These are phyloP conservation scores for Megaceryle torquata DNA, from an alignment of 2,113 vertebrate species.

Conservation along the genomic window DNA sequence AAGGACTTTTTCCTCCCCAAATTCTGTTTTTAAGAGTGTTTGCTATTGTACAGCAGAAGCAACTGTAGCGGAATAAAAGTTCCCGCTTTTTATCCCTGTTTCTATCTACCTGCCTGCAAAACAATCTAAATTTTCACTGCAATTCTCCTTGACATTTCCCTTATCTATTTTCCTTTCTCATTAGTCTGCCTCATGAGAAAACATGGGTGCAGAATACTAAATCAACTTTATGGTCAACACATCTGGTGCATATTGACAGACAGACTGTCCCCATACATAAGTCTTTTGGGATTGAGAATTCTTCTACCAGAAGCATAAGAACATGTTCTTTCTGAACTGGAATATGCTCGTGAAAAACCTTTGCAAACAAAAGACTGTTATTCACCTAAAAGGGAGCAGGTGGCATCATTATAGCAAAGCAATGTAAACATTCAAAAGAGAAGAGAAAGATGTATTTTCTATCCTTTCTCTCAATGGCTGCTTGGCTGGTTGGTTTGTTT, in stretches of 20 bases:
- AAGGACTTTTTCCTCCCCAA: not conserved
- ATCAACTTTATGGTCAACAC: slow-evolving; percentile 57
- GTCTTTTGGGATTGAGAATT: not conserved
- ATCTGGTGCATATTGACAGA: slow-evolving; percentile 52
- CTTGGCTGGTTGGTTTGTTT: not conserved
- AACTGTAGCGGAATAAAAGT: slow-evolving; percentile 14
- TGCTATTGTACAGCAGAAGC: not conserved
- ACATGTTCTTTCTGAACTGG: slow-evolving; percentile 24
- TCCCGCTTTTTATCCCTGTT: not conserved
- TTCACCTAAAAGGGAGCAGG: slow-evolving; percentile 13
- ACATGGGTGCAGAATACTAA: slow-evolving; percentile 2
- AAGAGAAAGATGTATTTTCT: not conserved
- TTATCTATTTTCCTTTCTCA: slow-evolving; percentile 63
- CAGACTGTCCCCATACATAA: slow-evolving; percentile 3
- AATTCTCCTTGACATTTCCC: slow-evolving; percentile 68
- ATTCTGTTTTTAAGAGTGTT: not conserved
- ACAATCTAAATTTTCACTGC: slow-evolving; percentile 51
- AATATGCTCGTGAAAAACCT: not conserved
- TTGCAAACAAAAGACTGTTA: not conserved
- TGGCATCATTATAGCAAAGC: not conserved
- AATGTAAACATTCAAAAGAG: not conserved
- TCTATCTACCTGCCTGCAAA: slow-evolving; percentile 61
- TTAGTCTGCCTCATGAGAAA: slow-evolving; percentile 52
- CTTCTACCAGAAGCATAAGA: not conserved
- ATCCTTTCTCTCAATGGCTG: not conserved